Conservation (phyloP, 2,113 vertebrate genomes). For the Aramus guarauna region DNA sequence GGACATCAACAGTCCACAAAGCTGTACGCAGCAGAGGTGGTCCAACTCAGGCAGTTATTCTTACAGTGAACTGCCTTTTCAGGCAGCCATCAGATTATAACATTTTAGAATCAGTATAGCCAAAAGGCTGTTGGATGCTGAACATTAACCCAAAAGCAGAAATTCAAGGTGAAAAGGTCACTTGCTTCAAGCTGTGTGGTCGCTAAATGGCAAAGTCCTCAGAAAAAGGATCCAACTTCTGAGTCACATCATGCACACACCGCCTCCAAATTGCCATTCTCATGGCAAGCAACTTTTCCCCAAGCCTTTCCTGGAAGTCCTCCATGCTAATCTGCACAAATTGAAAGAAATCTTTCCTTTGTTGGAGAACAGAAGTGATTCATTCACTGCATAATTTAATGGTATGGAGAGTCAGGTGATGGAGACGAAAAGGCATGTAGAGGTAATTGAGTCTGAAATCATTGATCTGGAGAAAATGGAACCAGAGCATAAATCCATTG, state of each 20-base stretch:
- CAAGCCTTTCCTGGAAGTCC: constrained; percentile 4
- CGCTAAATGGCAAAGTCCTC: background rate
- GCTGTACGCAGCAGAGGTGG: background rate
- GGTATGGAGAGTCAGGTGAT: constrained; percentile 25
- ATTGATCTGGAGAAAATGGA: constrained; percentile 49
- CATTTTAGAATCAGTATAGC: background rate
- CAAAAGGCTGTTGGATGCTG: background rate
- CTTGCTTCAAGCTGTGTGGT: background rate
- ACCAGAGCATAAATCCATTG: background rate
- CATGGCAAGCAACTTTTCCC: background rate
- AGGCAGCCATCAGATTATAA: background rate
- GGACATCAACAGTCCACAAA: background rate
- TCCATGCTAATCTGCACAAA: constrained; percentile 43
- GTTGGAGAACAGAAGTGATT: constrained; percentile 37
- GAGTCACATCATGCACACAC: background rate
- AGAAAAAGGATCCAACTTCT: background rate
- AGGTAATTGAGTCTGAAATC: constrained; percentile 50
- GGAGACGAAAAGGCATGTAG: background rate
- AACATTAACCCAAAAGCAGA: background rate
- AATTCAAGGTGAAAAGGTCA: background rate
- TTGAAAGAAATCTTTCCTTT: constrained; percentile 48
- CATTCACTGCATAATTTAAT: constrained; percentile 49
- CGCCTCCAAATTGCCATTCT: background rate
- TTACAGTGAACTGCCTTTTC: background rate
- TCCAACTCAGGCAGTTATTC: background rate